Base-by-base conservation (phyloP, 2,113 vertebrate species). In the Apistogramma diplotaenia region DNA sequence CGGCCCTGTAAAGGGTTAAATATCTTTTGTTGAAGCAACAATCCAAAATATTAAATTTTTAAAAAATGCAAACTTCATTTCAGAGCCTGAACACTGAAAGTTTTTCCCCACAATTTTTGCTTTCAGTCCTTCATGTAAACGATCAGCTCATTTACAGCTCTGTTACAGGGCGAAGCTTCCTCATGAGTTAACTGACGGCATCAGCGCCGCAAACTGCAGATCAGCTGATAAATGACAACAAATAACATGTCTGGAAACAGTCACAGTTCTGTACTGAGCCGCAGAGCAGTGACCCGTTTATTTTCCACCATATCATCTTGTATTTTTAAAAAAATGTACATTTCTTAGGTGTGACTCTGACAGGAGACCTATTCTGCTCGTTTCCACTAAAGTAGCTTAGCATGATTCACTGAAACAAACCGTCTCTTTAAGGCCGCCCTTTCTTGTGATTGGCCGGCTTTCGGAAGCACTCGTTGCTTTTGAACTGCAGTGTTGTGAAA, bases 331-430 rank as follows among this genome's bases (percentile, higher is more conserved):
- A 65, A 70, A 70, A 43, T 49, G 18, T 70, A 70, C 65, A 70
- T 70, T 70, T 70, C 65, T 70, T 29, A 46, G 43, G 43, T 51
- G 65, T 31, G 65, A 51, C 31, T 51, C 43, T 70, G 23, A 70
- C 29, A 70, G 65, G 43, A 51, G 18, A n/a, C 65, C 65, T 70
- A 70, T 70, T 70, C 65, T 70, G 65, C 43, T 29, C 18, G 29
- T 51, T 67, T 51, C 65, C 43, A 25, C 37, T 70, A 29, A 3
- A 6, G 16, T 27, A 18, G 62, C 8, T 5, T 18, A 67, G 37
- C 37, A 0, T 18, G 40, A 67, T 11, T 46, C 25, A 4, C 43
- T 46, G 43, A 46, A 16, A 46, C 43, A 46, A 43, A 43, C 40
- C 13, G 4, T 16, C 5, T 16, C 43, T 16, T 40, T 40, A 40